phyloP scores from a whole-genome alignment of 2,113 vertebrate species.

The Myrmecophaga tridactyla region DNA sequence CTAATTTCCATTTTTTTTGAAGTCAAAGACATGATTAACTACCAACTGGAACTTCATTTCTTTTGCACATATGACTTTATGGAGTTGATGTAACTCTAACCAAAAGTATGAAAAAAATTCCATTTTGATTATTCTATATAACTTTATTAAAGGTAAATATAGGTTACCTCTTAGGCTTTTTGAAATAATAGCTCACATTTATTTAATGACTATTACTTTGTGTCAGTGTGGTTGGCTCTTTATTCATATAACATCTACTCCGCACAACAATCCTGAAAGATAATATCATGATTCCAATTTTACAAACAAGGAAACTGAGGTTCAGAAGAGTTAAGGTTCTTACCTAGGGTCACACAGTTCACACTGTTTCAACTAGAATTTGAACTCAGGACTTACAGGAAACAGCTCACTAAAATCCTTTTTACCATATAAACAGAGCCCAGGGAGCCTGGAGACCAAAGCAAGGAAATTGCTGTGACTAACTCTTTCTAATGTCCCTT shows the following conservation, averaged over 20 bases:
- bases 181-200: slow-evolving; percentile 10
- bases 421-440: background rate
- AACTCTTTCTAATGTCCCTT: background rate
- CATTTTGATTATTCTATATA: background rate
- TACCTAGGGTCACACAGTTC: background rate
- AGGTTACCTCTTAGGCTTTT: background rate
- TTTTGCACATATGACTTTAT: background rate
- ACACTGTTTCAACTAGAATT: background rate
- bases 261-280: background rate
- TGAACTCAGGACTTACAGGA: background rate
- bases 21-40: background rate
- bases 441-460: background rate
- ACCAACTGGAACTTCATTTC: background rate
- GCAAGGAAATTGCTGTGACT: background rate
- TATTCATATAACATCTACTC: background rate
- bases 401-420: background rate
- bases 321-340: background rate
- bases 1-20: background rate
- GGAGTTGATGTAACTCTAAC: background rate
- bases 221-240: background rate
- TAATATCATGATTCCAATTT: background rate
- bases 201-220: background rate
- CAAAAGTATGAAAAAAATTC: background rate
- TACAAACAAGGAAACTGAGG: background rate
- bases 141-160: background rate